Evolutionary conservation across 2,888 invertebrate species (phyloP), one percentile per base, ranked within the genome.

Genomic region (Drosophila borborema): DNA sequence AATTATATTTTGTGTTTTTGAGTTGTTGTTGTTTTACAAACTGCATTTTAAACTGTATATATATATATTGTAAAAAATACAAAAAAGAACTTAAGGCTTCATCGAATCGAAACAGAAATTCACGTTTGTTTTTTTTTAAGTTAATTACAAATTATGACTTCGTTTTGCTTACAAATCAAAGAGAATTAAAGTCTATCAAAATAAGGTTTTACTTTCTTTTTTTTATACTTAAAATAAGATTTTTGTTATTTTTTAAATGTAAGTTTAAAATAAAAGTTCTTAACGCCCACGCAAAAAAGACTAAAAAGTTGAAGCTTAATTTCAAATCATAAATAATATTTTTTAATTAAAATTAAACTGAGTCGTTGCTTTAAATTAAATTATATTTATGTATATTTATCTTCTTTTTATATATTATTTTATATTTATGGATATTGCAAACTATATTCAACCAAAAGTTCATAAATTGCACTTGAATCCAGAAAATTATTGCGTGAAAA

Each of bases 141-240:
- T 72, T 83, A 90, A 89, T 89, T 90, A 89, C 80, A 89, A 89
- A 89, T 84, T 89, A 90, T 90, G 90, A 90, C 90, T 90, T 87
- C 86, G 85, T 80, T 89, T 86, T 82, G 85, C 86, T 86, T 86
- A 90, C 67, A 75, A 67, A 72, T 79, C 71, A 86, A 86, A 61
- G 64, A 74, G 70, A 83, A 85, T 74, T 55, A 74, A 81, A 78
- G 72, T 80, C 65, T 77, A 59, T 76, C 36, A 69, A 73, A 72
- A 73, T 74, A 82, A 71, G 58, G 69, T 69, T 75, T 18, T 51
- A 34, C 5, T 6, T 36, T 36, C 12, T 0, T 23, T 16, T 16
- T 16, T 54, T 53, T 23, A 23, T 20, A 9, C 79, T 83, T 78
- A 53, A 62, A 62, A 64, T 60, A 28, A 69, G 66, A 66, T 70